Percentiles rank a stretch among this genome's conserved stretches.
Evolutionary conservation across 2,797 vertebrate species (phyloP).

Genomic region (Paedocypris micromegethes): DNA sequence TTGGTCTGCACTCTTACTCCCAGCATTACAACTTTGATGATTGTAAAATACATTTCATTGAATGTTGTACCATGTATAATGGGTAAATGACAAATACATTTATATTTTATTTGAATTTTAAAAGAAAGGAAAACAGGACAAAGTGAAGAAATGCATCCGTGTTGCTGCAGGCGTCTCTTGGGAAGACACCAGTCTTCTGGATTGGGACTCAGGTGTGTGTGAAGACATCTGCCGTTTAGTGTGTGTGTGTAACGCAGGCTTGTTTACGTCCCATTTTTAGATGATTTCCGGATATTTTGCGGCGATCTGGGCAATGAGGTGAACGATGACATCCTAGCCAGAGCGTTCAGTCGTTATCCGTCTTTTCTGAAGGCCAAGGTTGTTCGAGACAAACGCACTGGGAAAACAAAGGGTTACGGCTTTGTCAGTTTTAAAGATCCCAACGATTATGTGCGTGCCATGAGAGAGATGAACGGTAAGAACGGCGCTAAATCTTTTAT

Average conservation of each 20-base stretch:
- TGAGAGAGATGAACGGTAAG: slow-evolving; percentile 93
- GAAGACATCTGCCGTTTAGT: no score
- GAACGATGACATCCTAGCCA: slow-evolving; percentile 86
- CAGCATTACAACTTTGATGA: no score
- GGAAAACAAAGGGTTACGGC: slow-evolving; percentile 91
- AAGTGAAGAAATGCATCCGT: slow-evolving; percentile 84
- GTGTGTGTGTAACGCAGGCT: no score
- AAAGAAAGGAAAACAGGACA: slow-evolving; percentile 78
- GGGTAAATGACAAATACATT: no score
- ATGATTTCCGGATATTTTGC: slow-evolving; percentile 91
- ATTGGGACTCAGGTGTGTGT: slow-evolving; percentile 82
- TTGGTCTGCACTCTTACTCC: no score
- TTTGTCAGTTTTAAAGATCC: slow-evolving; percentile 94
- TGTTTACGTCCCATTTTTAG: slow-evolving; percentile 52
- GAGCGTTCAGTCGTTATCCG: slow-evolving; percentile 87
- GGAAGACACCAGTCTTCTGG: slow-evolving; percentile 83
- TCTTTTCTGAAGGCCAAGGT: slow-evolving; percentile 93
- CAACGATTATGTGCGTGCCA: slow-evolving; percentile 87
- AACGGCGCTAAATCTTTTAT: neutral
- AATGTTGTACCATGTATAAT: no score
- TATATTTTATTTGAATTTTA: slow-evolving; percentile 69
- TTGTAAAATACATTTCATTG: no score
- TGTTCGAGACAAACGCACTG: slow-evolving; percentile 86
- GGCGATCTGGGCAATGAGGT: slow-evolving; percentile 91
- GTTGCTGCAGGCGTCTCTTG: slow-evolving; percentile 83